These are phyloP conservation scores for Eupsilia transversa DNA, from an alignment of 2,888 invertebrate genomes.

Conservation along the genomic window DNA sequence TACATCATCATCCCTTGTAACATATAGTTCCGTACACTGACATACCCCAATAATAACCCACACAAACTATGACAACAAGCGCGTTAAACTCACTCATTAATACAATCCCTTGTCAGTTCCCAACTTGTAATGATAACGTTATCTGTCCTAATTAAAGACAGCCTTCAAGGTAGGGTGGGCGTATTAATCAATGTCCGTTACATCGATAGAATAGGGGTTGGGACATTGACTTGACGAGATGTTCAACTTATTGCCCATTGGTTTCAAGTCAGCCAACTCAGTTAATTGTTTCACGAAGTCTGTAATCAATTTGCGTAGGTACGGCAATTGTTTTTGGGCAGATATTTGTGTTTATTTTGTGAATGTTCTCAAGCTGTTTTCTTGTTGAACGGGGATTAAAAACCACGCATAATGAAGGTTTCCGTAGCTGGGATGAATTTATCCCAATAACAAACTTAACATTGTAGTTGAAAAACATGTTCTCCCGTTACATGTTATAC, in stretches of 20 bases:
- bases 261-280: conserved; percentile 41
- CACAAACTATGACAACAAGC: conserved; percentile 27
- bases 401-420: too few relatives aligned
- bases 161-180: conserved; percentile 69
- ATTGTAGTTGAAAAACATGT: too few relatives aligned
- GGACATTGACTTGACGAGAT: conserved; percentile 55
- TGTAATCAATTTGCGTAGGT: conserved; percentile 43
- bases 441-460: too few relatives aligned
- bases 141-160: conserved; percentile 77
- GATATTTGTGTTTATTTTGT: conserved; percentile 11
- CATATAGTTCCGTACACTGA: neutral
- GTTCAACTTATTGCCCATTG: conserved; percentile 57
- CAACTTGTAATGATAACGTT: conserved; percentile 68
- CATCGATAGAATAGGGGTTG: conserved; percentile 71
- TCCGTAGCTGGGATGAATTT: too few relatives aligned
- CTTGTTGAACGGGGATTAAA: neutral
- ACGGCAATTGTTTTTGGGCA: conserved; percentile 28
- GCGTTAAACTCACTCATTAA: conserved; percentile 40
- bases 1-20: conserved; percentile 20
- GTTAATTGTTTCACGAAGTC: conserved; percentile 51
- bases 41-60: conserved; percentile 1
- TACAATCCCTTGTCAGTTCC: conserved; percentile 44
- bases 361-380: neutral
- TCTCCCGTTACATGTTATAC: too few relatives aligned
- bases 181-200: conserved; percentile 83